Percentiles rank a stretch among this genome's conserved stretches.
Evolutionary conservation across 2,113 vertebrate genomes (phyloP).

Genomic region (Microtus richardsoni): DNA sequence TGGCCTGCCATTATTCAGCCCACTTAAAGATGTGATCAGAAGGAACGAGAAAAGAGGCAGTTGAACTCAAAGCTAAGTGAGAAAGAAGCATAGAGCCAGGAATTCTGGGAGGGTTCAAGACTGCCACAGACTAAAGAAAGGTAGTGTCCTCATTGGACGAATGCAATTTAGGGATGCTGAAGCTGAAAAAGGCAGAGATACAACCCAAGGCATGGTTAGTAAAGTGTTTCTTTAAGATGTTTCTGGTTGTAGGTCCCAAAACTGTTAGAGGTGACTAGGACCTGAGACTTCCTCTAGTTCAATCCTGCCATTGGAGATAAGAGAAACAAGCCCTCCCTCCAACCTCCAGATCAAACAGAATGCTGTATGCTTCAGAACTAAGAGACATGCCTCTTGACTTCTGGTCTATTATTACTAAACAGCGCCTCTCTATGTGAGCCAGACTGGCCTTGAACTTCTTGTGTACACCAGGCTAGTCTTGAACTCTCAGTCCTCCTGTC

Average conservation of each 20-base stretch:
- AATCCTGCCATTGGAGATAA: neutral
- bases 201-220: neutral
- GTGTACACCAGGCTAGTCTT: neutral
- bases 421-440: neutral
- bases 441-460: neutral
- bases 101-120: neutral
- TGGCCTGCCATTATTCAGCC: slow-evolving; percentile 43
- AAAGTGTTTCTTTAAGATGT: slow-evolving; percentile 21
- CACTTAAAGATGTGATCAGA: slow-evolving; percentile 37
- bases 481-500: neutral
- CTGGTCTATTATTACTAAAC: neutral
- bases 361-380: neutral
- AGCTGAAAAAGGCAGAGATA: slow-evolving; percentile 20
- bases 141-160: neutral
- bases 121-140: neutral
- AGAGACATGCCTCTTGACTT: neutral
- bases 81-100: neutral
- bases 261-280: neutral
- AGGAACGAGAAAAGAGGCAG: slow-evolving; percentile 9
- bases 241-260: slow-evolving; percentile 30
- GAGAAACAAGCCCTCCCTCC: neutral
- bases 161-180: neutral
- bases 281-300: neutral
- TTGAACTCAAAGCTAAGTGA: neutral
- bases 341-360: neutral